Conservation (phyloP, 1,140 invertebrate species). For the Metaphire vulgaris region DNA sequence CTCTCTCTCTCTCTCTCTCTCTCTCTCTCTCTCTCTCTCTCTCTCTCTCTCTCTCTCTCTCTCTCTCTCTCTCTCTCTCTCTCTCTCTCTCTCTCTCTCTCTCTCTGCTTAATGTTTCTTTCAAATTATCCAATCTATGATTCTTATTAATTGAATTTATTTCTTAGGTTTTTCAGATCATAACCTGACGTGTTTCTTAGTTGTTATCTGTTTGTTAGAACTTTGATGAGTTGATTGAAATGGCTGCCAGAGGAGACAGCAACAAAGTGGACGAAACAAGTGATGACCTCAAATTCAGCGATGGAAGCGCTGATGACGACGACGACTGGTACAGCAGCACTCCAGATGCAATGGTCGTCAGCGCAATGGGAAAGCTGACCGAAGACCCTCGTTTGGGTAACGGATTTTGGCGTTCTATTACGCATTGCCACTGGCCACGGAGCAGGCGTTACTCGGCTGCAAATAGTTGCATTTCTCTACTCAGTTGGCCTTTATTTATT, state of each 20-base stretch:
- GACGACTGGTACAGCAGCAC: slow-evolving; percentile 9
- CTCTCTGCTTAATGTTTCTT: too few species aligned
- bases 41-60: too few species aligned
- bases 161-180: neutral
- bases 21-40: too few species aligned
- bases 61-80: too few species aligned
- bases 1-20: too few species aligned
- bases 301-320: slow-evolving; percentile 7
- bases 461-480: too few species aligned
- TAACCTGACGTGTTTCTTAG: neutral
- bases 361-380: slow-evolving; percentile 8
- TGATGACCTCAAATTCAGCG: neutral
- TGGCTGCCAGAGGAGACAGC: slow-evolving; percentile 9
- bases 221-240: slow-evolving; percentile 18
- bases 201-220: neutral
- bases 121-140: too few species aligned
- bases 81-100: too few species aligned
- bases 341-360: neutral
- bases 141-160: neutral
- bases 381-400: neutral
- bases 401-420: neutral
- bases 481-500: neutral
- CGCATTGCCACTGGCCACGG: too few species aligned
- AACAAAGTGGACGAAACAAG: neutral
- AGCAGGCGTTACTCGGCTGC: too few species aligned